These are phyloP conservation scores for Lithophane socia DNA, from an alignment of 2,888 invertebrate genomes.

Conservation along the genomic window DNA sequence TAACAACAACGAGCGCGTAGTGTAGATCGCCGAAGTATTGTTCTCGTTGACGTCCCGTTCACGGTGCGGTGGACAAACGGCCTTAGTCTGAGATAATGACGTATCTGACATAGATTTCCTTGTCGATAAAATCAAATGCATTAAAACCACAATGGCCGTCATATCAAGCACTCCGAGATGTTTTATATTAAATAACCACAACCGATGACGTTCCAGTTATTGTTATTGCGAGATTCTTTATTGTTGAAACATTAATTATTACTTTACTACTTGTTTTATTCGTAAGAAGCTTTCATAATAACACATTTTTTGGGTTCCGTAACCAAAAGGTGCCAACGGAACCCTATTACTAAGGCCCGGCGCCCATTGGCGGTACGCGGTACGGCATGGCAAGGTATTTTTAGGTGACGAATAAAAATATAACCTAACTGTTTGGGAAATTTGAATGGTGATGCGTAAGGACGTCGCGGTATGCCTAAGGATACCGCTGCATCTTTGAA, in stretches of 20 bases:
- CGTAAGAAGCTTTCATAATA: background rate
- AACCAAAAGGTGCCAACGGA: background rate
- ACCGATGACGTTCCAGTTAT: background rate
- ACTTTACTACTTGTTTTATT: background rate
- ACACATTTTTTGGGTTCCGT: slow-evolving; percentile 1
- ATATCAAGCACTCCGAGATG: background rate
- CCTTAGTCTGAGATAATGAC: background rate
- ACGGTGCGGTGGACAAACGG: too few species aligned
- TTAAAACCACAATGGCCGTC: background rate
- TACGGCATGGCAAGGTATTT: too few species aligned
- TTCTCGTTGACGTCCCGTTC: too few species aligned
- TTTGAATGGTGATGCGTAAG: too few species aligned
- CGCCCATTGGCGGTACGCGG: too few species aligned
- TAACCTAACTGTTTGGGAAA: too few species aligned
- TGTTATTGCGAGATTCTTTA: background rate
- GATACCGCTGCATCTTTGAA: too few species aligned
- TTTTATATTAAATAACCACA: slow-evolving; percentile 2
- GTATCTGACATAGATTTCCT: slow-evolving; percentile 19
- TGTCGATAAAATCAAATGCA: slow-evolving; percentile 14
- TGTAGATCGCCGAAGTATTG: too few species aligned
- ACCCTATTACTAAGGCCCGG: background rate
- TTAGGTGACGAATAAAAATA: too few species aligned
- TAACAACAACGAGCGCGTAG: background rate
- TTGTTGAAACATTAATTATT: slow-evolving; percentile 2
- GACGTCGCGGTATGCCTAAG: too few species aligned